These are phyloP conservation scores for Agrotis puta DNA, from an alignment of 2,888 invertebrate species.

Conservation along the genomic window DNA sequence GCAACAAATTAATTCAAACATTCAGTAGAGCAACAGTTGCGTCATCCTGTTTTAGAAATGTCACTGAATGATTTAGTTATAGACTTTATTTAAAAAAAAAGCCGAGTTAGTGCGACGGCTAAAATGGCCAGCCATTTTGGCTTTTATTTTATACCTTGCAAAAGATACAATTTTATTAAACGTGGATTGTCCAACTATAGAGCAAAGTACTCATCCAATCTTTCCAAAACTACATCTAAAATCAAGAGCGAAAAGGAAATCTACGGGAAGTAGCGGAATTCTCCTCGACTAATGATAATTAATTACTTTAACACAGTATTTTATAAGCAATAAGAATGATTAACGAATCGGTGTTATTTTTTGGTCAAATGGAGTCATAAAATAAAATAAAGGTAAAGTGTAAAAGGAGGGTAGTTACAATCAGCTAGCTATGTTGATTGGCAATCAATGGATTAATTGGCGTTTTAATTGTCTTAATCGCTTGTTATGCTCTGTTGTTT, in stretches of 20 bases:
- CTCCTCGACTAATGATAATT: too few species aligned
- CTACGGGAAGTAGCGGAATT: too few species aligned
- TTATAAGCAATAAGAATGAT: too few species aligned
- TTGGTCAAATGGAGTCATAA: conserved; percentile 26
- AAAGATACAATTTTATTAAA: neutral
- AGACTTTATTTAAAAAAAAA: neutral
- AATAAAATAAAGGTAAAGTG: conserved; percentile 6
- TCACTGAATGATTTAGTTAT: neutral
- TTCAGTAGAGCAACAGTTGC: neutral
- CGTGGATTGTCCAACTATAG: neutral
- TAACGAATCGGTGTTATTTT: too few species aligned
- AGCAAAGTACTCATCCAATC: neutral
- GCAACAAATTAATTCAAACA: neutral
- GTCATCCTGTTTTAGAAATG: neutral
- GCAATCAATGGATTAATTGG: conserved; percentile 50
- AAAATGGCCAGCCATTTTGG: neutral
- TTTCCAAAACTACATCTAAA: too few species aligned
- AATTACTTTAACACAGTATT: too few species aligned
- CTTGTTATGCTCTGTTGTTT: conserved; percentile 27
- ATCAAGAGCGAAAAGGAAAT: too few species aligned
- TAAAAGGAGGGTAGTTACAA: conserved; percentile 2
- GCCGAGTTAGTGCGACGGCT: neutral
- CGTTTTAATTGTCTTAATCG: conserved; percentile 45
- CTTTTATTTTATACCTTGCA: neutral
- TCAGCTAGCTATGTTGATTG: conserved; percentile 44